These are phyloP conservation scores for Aphodius granarius DNA, from an alignment of 2,888 invertebrate species.

Conservation along the genomic window DNA sequence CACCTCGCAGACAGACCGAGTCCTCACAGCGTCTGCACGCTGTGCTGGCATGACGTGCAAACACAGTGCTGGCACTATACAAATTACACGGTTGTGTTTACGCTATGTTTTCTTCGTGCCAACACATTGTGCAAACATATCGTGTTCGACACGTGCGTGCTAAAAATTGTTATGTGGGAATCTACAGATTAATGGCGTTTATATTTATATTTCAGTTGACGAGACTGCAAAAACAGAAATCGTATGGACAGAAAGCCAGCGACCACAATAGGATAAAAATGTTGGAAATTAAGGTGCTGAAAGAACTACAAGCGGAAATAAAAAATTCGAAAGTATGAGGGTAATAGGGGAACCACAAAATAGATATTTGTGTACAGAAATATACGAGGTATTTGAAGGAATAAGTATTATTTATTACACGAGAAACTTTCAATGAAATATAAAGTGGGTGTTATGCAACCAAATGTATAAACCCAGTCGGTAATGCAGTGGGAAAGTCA, in stretches of 20 bases:
- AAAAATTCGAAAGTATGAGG: conserved; percentile 28
- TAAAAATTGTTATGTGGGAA: too few species aligned
- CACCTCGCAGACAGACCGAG: too few species aligned
- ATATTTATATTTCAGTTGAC: conserved; percentile 35
- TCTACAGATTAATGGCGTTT: too few species aligned
- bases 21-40: too few species aligned
- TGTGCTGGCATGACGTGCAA: too few species aligned
- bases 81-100: too few species aligned
- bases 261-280: conserved; percentile 37
- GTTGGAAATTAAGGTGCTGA: conserved; percentile 36
- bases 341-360: too few species aligned
- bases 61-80: too few species aligned
- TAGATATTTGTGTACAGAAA: background rate
- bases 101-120: too few species aligned
- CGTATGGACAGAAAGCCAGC: conserved; percentile 39
- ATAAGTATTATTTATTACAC: background rate
- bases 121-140: too few species aligned
- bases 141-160: too few species aligned
- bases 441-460: background rate
- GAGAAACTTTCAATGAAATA: too few species aligned
- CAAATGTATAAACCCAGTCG: background rate
- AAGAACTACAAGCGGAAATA: conserved; percentile 37
- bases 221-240: conserved; percentile 34
- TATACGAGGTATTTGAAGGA: background rate
- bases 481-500: background rate